phyloP scores from a whole-genome alignment of 2,797 vertebrate species.

The Ataeniobius toweri region DNA sequence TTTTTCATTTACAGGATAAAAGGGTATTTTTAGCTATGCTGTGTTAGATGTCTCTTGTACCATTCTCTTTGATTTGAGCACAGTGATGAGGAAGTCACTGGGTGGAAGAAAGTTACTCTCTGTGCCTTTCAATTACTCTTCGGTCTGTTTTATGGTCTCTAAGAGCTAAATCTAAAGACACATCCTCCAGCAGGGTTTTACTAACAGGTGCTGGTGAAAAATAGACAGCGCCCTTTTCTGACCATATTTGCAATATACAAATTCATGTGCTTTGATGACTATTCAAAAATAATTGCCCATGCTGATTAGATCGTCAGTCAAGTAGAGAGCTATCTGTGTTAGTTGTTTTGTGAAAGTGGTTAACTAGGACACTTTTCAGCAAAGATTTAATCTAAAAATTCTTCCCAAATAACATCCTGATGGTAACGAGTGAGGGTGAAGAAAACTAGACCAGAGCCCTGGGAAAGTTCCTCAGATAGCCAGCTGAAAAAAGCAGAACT shows the following conservation, averaged over 20 bases:
- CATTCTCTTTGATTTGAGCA: conserved; percentile 26
- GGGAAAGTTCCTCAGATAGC: no score
- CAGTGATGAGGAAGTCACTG: conserved; percentile 5
- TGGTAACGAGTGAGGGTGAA: neutral
- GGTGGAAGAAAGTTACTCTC: conserved; percentile 1
- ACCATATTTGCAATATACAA: neutral
- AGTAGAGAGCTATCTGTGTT: no score
- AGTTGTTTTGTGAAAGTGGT: neutral
- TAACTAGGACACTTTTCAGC: neutral
- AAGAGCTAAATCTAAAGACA: neutral
- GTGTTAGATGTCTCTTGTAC: conserved; percentile 24
- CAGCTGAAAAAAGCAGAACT: neutral
- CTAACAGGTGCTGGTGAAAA: neutral
- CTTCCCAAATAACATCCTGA: neutral
- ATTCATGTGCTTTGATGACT: neutral
- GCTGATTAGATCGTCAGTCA: no score
- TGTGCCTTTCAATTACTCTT: conserved; percentile 6
- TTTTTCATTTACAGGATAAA: conserved; percentile 14
- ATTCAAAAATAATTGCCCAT: no score
- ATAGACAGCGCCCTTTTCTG: neutral
- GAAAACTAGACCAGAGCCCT: neutral
- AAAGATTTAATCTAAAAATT: neutral
- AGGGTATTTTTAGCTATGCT: conserved; percentile 5
- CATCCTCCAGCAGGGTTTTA: neutral
- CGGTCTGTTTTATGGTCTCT: neutral